Evolutionary conservation across 2,113 vertebrate genomes (phyloP), one percentile per base, ranked within the genome.

Genomic region (Gnathonemus longibarbis): DNA sequence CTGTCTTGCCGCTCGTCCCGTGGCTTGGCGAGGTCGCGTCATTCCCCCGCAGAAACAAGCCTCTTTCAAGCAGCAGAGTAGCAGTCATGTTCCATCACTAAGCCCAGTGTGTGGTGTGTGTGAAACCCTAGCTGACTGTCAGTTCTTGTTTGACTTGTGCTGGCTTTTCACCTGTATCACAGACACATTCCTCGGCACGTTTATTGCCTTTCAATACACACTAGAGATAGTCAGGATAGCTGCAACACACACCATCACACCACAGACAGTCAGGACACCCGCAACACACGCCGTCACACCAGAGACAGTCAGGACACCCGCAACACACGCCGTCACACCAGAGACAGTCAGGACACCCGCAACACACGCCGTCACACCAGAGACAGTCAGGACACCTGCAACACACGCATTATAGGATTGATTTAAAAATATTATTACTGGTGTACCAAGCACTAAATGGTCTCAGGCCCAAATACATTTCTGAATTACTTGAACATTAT

Each of bases 91-190:
- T 27, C 45, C 19, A 39, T 84, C 84, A 84, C 52, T 62, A 31
- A 48, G 89, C 88, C 87, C 46, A 48, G 58, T 48, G 88, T 66
- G 88, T 88, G 84, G 58, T 48, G 88, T 66, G 88, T 88, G 84
- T 88, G 89, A 89, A 90, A 77, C 89, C 52, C 21, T 13, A 39
- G 24, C 88, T 19, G 24, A 31, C 42, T 62, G 80, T 84, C 53
- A 48, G 89, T 52, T 90, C 84, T 70, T 88, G 62, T 88, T 87
- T 46, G 10, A 17, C 45, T 39, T 77, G 46, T 48, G n/a, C n/a
- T 77, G 42, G 49, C 39, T 74, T 46, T 48, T 24, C 5, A 80
- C 19, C 17, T 88, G 10, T 42, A 31, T 19, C n/a, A 21, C 48
- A 27, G 66, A 9, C 21, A 62, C 88, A 39, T 85, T 86, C 19